Evolutionary conservation across 2,888 invertebrate genomes (phyloP), one percentile per base, ranked within the genome.

Genomic region (Periphyllus acericola): DNA sequence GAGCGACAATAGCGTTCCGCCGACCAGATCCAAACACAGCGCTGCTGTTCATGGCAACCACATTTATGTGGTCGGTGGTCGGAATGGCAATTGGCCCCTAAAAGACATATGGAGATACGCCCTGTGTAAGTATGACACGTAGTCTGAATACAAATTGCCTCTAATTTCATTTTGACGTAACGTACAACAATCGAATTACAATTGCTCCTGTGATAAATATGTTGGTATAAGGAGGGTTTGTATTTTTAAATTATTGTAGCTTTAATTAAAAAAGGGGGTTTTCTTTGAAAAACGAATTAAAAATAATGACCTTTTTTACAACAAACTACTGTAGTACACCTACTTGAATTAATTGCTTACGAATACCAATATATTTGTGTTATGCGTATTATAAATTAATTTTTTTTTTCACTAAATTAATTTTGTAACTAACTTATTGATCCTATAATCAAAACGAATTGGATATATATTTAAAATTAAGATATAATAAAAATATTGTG

Each of bases 31-130:
- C 91, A 96, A 97, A 92, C 96, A 96, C 92, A 96, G 96, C 83
- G 95, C 96, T 89, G 96, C 96, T 90, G 92, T 95, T 90, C 93
- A 95, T 90, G 95, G 94, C 78, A 95, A 95, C n/a, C 93, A 94
- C 92, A 94, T 97, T 89, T 97, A 96, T 92, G 93, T 97, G 90
- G 93, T 96, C 90, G 97, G 96, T 25, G 97, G 97, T n/a, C 93
- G 96, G 80, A 96, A 96, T 91, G 95, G 96, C 34, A 94, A 95
- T 90, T 93, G 96, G 90, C 96, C 96, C 6, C 93, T 96, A 89
- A 94, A 95, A 91, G 97, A 97, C 92, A 94, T 97, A 91, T 97
- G 97, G 97, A 94, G 95, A 90, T 96, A 96, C 91, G 94, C 94
- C 90, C 93, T 96, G 79, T 94, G 96, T 95, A 90, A 93, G 92